Base-by-base conservation (phyloP, 1,140 invertebrate genomes). In the Lycorma delicatula region DNA sequence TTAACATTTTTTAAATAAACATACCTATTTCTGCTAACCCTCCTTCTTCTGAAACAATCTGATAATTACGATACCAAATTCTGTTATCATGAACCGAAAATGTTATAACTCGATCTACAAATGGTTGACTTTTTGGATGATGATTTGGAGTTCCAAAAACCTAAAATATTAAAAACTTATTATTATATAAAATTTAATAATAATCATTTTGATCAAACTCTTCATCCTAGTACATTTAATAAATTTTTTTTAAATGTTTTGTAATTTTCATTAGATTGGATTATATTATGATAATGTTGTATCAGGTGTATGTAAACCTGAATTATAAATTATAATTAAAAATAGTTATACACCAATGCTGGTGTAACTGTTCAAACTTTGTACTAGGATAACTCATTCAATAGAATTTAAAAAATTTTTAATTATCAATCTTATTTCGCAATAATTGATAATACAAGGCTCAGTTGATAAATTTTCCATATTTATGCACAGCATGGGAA, bases 81-180 rank as follows among this genome's bases (percentile, higher is more conserved):
- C 91, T 81, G 59, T 95, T 89, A 69, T 99, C 96, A 11, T 97
- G 68, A 57, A 95, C 77, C 58, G 86, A 87, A 68, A 99, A 99
- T 18, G 88, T 90, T 64, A 94, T 92, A 0, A 99, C 87, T 76
- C 98, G 93, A 73, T 99, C 97, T 68, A 96, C 85, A 70, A 99
- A 99, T n/a, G 97, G 97, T 74, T 99, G 95, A 72, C 93, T 97
- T 73, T 97, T 97, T 7, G 97, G 97, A 77, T 99, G 95, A 69
- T 94, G 81, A 69, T 97, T 88, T 0, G 97, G 97, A 0, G 94
- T 93, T 18, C 89, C 85, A 76, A 98, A 98, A 60, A 86, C 89
- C 81, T 99, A 86, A 5, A 81, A 49, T 1, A 25, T 80, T 2
- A 38, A 46, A 22, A 38, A 31, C 22, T 55, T 31, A 50, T 26